Conservation (phyloP, 1,140 invertebrate species). For the Drosophila bocqueti region DNA sequence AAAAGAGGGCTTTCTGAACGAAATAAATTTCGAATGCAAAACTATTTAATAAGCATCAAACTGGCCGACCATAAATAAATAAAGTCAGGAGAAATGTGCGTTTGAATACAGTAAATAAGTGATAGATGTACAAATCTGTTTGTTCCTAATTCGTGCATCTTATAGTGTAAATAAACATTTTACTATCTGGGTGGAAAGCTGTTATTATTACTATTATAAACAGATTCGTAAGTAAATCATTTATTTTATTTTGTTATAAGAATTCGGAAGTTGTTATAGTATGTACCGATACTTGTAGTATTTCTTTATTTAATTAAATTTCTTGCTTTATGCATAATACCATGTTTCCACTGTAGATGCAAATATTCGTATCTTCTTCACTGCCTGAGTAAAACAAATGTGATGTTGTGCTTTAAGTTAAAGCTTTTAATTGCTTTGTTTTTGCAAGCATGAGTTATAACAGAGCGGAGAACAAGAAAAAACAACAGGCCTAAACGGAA, state of each 20-base stretch:
- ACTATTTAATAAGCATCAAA: conserved; percentile 81
- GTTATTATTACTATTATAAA: background rate
- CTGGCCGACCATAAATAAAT: conserved; percentile 70
- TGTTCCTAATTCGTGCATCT: fast-evolving
- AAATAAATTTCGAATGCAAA: conserved; percentile 73
- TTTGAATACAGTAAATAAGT: conserved; percentile 8
- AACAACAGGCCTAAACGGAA: conserved; percentile 73
- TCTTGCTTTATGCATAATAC: background rate
- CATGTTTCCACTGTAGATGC: conserved; percentile 17
- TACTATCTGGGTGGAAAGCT: background rate
- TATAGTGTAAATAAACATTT: background rate
- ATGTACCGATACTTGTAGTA: background rate
- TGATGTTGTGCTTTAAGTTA: conserved; percentile 56
- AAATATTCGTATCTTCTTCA: conserved; percentile 14
- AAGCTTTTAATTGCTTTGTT: conserved; percentile 80
- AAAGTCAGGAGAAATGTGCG: conserved; percentile 50
- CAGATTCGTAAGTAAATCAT: background rate
- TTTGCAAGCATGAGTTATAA: conserved; percentile 54
- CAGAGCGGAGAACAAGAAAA: conserved; percentile 46
- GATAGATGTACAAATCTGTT: background rate
- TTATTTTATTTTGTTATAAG: background rate
- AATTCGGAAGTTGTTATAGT: too few species aligned
- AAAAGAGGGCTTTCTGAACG: conserved; percentile 28
- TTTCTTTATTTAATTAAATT: background rate
- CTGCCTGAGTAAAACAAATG: conserved; percentile 33